Evolutionary conservation across 2,797 vertebrate genomes (phyloP).

Genomic region (Orestias chungarensis): DNA sequence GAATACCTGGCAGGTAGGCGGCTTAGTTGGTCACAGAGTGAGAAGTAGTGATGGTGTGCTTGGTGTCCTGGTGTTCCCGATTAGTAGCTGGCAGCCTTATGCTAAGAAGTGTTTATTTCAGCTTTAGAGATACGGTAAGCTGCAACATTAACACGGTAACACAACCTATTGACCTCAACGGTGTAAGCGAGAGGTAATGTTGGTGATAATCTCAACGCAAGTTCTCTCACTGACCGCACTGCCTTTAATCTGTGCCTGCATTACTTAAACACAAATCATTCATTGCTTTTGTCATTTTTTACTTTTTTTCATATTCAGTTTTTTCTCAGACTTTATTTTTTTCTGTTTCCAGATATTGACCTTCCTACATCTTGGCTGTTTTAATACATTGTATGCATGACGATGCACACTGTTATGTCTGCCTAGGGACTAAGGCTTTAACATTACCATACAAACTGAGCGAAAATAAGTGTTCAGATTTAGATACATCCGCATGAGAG

Average conservation of each 20-base stretch:
- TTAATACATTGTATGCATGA: not conserved
- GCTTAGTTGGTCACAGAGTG: not conserved
- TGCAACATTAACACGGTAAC: constrained; percentile 46
- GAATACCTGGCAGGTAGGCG: not conserved
- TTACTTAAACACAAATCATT: constrained; percentile 19
- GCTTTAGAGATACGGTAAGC: constrained; percentile 23
- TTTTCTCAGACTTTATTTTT: not conserved
- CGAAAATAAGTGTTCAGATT: constrained; percentile 19
- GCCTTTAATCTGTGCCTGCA: constrained; percentile 25
- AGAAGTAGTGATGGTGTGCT: not conserved
- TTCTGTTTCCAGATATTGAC: not conserved
- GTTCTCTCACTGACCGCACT: constrained; percentile 39
- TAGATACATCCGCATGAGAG: constrained; percentile 16
- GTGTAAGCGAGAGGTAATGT: constrained; percentile 35
- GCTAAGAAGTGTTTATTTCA: constrained; percentile 39
- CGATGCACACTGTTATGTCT: not conserved
- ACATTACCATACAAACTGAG: not conserved
- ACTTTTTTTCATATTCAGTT: not conserved
- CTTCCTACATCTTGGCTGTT: not conserved
- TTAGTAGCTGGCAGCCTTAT: constrained; percentile 12
- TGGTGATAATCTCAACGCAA: constrained; percentile 42
- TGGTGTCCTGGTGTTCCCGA: not conserved
- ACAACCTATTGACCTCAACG: constrained; percentile 48
- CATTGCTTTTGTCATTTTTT: not conserved
- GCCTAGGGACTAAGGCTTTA: not conserved